Evolutionary conservation across 2,888 invertebrate species (phyloP).

Genomic region (Liposcelis brunnea): DNA sequence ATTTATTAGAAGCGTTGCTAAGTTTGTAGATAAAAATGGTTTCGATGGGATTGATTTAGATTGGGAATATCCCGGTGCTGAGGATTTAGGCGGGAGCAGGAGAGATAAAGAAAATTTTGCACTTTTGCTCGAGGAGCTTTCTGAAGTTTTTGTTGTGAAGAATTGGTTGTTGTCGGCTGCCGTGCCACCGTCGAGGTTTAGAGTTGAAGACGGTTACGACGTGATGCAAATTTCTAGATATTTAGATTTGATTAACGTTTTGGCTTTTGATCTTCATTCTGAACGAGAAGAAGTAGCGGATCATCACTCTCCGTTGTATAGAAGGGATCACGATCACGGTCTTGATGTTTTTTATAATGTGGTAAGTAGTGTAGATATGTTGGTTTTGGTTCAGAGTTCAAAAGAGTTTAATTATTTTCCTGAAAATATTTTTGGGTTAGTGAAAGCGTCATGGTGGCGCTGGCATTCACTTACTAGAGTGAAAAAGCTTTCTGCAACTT

Average conservation of each 20-base stretch:
- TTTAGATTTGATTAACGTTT: slow-evolving; percentile 49
- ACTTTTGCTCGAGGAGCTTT: slow-evolving; percentile 38
- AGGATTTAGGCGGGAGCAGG: slow-evolving; percentile 27
- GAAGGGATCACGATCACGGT: slow-evolving; percentile 30
- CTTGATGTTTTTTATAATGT: slow-evolving; percentile 35
- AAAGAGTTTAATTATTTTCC: not conserved
- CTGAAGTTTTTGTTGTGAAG: slow-evolving; percentile 37
- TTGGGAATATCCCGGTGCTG: slow-evolving; percentile 53
- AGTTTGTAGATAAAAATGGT: slow-evolving; percentile 44
- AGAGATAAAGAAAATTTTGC: slow-evolving; percentile 38
- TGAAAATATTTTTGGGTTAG: too few relatives aligned
- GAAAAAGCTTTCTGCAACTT: too few relatives aligned
- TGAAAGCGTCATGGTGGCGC: too few relatives aligned
- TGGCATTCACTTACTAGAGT: too few relatives aligned
- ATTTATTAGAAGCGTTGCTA: slow-evolving; percentile 45
- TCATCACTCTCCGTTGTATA: slow-evolving; percentile 33
- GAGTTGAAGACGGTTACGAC: slow-evolving; percentile 48
- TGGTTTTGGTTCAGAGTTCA: not conserved
- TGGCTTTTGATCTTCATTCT: slow-evolving; percentile 43
- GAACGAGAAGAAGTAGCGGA: slow-evolving; percentile 28
- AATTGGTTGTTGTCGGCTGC: slow-evolving; percentile 40
- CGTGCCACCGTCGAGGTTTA: slow-evolving; percentile 39
- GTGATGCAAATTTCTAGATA: slow-evolving; percentile 38
- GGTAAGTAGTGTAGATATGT: slow-evolving; percentile 27
- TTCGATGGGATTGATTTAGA: slow-evolving; percentile 73